Evolutionary conservation across 2,888 invertebrate genomes (phyloP), one percentile per base, ranked within the genome.

Genomic region (Agrenia bidenticulata): DNA sequence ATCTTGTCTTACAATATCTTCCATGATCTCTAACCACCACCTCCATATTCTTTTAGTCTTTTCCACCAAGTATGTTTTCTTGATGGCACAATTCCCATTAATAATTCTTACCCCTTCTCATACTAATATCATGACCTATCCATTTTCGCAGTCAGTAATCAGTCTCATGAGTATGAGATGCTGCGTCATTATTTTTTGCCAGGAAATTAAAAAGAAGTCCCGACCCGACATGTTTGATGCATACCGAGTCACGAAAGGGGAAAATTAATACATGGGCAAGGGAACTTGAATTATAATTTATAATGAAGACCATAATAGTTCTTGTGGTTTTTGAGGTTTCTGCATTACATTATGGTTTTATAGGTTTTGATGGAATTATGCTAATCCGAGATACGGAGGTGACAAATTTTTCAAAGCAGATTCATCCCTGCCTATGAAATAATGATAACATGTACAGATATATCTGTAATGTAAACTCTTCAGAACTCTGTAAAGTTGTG

Each of bases 271-370:
- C 4, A 45, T 45, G 19, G 45, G 4, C n/a, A n/a, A n/a, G n/a
- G 45, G n/a, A 15, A 45, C 19, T 45, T 45, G 45, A 15, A 15
- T 15, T 45, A 19, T 45, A 11, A 45, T 11, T 45, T 45, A 45
- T 45, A 45, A 45, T 45, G 45, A 45, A 45, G 45, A 19, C 15
- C 19, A 4, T 45, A 45, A 32, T 15, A 19, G 45, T 45, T 45
- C 45, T 45, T 45, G 45, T 45, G 45, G 45, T 5, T 45, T 45
- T 45, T 45, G 45, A 45, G 45, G 45, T 45, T 45, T 45, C 45
- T 45, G 45, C 45, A 45, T 45, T n/a, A n/a, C n/a, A n/a, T n/a
- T n/a, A n/a, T n/a, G n/a, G n/a, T n/a, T n/a, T n/a, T n/a, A n/a
- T n/a, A n/a, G n/a, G n/a, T n/a, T n/a, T n/a, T n/a, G n/a, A n/a